Evolutionary conservation across 2,113 vertebrate species (phyloP).

Genomic region (Saguinus imperator): DNA sequence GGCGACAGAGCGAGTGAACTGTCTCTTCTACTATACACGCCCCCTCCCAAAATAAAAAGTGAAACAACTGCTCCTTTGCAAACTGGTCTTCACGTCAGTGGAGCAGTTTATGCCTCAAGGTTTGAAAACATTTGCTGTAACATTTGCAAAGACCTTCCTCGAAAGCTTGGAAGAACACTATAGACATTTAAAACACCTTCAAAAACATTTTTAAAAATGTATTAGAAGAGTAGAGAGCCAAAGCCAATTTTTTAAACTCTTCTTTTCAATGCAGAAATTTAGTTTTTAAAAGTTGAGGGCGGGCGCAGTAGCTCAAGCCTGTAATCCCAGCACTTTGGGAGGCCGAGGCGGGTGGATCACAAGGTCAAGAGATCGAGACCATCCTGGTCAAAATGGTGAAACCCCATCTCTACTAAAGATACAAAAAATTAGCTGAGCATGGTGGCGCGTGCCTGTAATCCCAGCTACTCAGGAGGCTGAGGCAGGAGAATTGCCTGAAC

Average conservation of each 20-base stretch:
- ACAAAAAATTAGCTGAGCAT: too few relatives aligned
- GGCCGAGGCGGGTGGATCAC: too few relatives aligned
- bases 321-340: too few relatives aligned
- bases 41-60: neutral
- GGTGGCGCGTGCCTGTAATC: too few relatives aligned
- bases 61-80: neutral
- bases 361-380: too few relatives aligned
- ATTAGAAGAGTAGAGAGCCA: neutral
- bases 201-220: neutral
- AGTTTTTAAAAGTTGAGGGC: neutral
- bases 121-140: neutral
- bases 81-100: neutral
- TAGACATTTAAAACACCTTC: neutral
- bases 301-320: too few relatives aligned
- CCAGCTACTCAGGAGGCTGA: too few relatives aligned
- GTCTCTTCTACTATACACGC: neutral
- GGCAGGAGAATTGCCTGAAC: too few relatives aligned
- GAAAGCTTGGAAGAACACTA: neutral
- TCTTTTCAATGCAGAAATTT: neutral
- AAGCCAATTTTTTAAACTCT: neutral
- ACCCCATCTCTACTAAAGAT: too few relatives aligned
- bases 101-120: neutral
- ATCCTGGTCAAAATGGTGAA: too few relatives aligned
- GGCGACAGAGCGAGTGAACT: too few relatives aligned
- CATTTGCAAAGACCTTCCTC: neutral